These are phyloP conservation scores for Sesia apiformis DNA, from an alignment of 2,888 invertebrate species.

Conservation along the genomic window DNA sequence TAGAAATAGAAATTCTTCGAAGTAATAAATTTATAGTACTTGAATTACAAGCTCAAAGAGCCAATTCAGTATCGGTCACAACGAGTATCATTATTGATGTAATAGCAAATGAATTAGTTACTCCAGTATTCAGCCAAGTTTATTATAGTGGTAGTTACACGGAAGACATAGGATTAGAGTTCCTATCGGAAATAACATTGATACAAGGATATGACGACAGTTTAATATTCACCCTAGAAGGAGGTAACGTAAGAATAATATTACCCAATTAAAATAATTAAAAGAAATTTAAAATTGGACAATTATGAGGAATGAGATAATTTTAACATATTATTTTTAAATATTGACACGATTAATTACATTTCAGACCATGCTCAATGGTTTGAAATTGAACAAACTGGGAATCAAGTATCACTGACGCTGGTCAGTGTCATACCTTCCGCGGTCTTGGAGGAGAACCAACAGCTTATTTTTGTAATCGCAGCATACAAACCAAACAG, in stretches of 20 bases:
- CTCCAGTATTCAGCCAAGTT: constrained; percentile 27
- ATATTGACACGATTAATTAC: background rate
- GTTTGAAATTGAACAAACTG: constrained; percentile 9
- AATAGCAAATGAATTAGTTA: constrained; percentile 14
- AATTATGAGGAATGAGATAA: too few species aligned
- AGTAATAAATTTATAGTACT: constrained; percentile 32
- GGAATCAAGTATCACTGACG: background rate
- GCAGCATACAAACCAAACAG: background rate
- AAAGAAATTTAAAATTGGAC: too few species aligned
- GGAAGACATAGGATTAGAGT: constrained; percentile 19
- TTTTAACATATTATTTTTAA: too few species aligned
- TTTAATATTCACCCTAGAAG: constrained; percentile 28
- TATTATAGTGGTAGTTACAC: constrained; percentile 33
- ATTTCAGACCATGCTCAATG: constrained; percentile 16
- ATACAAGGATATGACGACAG: constrained; percentile 29
- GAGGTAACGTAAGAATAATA: constrained; percentile 16
- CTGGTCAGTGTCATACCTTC: background rate
- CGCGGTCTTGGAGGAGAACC: background rate
- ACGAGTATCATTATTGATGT: constrained; percentile 33
- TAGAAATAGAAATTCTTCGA: constrained; percentile 5
- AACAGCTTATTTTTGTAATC: background rate
- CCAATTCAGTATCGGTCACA: constrained; percentile 29
- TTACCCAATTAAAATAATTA: too few species aligned
- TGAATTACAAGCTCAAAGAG: constrained; percentile 36
- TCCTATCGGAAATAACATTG: constrained; percentile 25